Percentiles rank a stretch among this genome's conserved stretches.
Conservation (phyloP, 2,888 invertebrate genomes). For the Automeris io region DNA sequence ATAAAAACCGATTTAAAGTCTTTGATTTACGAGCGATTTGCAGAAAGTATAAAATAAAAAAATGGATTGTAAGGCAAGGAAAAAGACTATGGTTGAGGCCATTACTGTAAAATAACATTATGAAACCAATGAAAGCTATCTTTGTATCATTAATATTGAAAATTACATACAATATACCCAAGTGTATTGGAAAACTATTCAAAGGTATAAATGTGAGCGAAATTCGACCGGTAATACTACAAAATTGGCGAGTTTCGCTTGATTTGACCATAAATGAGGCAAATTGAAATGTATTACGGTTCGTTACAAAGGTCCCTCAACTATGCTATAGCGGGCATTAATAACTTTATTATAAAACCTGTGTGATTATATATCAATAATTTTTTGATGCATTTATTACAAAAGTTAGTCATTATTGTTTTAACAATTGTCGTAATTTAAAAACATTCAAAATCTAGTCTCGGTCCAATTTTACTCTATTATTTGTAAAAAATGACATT, state of each 20-base stretch:
- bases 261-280: slow-evolving; percentile 51
- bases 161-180: slow-evolving; percentile 56
- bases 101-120: not conserved
- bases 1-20: no score
- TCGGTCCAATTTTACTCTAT: no score
- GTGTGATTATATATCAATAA: not conserved
- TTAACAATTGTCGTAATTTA: no score
- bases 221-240: slow-evolving; percentile 52
- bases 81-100: no score
- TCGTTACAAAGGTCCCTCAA: slow-evolving; percentile 28
- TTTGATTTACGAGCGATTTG: no score
- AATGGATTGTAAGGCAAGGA: no score
- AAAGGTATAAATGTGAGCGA: slow-evolving; percentile 37
- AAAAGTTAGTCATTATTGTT: no score
- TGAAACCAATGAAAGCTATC: slow-evolving; percentile 11
- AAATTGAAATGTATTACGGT: slow-evolving; percentile 60
- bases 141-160: slow-evolving; percentile 56
- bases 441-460: no score
- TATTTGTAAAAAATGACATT: no score
- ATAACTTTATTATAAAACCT: not conserved
- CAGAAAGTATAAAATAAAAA: no score
- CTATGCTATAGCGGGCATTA: not conserved
- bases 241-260: slow-evolving; percentile 53
- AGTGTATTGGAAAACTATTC: slow-evolving; percentile 46
- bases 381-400: no score